These are phyloP conservation scores for Andrena dorsata DNA, from an alignment of 2,888 invertebrate species.

Conservation along the genomic window DNA sequence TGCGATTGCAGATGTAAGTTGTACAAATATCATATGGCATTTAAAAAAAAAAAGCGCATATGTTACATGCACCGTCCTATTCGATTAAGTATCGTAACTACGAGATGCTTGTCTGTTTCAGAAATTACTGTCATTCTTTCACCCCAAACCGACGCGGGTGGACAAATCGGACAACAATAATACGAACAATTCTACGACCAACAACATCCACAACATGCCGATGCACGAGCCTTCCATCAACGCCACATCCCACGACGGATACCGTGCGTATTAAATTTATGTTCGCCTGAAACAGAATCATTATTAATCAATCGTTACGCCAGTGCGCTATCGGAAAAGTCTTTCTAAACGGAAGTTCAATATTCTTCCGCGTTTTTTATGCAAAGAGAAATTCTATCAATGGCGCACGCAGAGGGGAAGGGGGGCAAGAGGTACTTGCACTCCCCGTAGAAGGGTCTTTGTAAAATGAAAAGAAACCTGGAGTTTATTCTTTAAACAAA, in stretches of 20 bases:
- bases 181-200: slow-evolving; percentile 81
- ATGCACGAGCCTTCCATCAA: slow-evolving; percentile 80
- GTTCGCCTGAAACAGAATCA: slow-evolving; percentile 17
- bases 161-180: slow-evolving; percentile 83
- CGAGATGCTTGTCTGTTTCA: slow-evolving; percentile 67
- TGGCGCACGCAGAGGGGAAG: no score
- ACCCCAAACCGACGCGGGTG: slow-evolving; percentile 80
- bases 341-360: no score
- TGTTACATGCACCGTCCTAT: no score
- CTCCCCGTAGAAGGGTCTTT: no score
- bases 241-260: slow-evolving; percentile 78
- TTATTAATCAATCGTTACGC: no score
- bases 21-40: neutral
- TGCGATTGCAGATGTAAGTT: no score
- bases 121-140: slow-evolving; percentile 82
- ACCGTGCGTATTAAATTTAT: slow-evolving; percentile 69
- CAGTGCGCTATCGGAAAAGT: neutral
- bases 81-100: neutral
- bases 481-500: no score
- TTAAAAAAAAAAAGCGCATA: neutral
- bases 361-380: no score
- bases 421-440: no score
- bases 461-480: no score
- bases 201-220: slow-evolving; percentile 82
- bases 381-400: no score